A percentile compares a stretch with the other conserved stretches of the same genome.
Evolutionary conservation across 2,888 invertebrate species (phyloP).

Genomic region (Zygaena filipendulae): DNA sequence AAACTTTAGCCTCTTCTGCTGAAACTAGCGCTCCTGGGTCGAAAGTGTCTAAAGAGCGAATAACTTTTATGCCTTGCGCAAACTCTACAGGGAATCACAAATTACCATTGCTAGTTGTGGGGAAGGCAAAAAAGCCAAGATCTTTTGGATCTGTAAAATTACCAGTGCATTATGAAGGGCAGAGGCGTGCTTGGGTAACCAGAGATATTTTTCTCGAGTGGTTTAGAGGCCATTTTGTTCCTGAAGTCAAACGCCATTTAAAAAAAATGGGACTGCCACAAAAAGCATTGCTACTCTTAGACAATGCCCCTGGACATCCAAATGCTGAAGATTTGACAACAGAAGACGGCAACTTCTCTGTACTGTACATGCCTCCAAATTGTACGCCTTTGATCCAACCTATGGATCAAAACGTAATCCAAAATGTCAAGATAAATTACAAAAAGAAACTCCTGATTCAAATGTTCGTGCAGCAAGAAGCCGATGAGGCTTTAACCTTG

Average conservation of each 20-base stretch:
- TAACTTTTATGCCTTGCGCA: no score
- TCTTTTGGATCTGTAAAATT: constrained; percentile 21
- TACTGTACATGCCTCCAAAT: constrained; percentile 6
- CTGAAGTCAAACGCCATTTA: constrained; percentile 15
- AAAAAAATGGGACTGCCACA: constrained; percentile 15
- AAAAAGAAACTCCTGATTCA: constrained; percentile 5
- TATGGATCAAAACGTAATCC: constrained; percentile 6
- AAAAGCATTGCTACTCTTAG: constrained; percentile 22
- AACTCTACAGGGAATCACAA: no score
- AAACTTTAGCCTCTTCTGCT: no score
- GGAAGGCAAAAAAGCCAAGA: constrained; percentile 21
- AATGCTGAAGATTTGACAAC: no score
- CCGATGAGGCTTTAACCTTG: constrained; percentile 4
- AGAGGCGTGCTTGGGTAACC: constrained; percentile 21
- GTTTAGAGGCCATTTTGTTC: constrained; percentile 19
- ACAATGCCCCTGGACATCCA: constrained; percentile 22
- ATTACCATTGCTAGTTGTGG: constrained; percentile 21
- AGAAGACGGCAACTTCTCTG: no score
- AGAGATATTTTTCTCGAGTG: constrained; percentile 23
- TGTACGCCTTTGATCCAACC: constrained; percentile 5
- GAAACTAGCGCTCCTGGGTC: no score
- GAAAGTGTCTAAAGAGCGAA: no score
- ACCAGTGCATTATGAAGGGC: constrained; percentile 20
- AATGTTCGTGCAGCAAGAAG: no score
- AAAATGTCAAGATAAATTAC: constrained; percentile 5